These are phyloP conservation scores for Trinectes maculatus DNA, from an alignment of 2,113 vertebrate genomes.

Conservation along the genomic window DNA sequence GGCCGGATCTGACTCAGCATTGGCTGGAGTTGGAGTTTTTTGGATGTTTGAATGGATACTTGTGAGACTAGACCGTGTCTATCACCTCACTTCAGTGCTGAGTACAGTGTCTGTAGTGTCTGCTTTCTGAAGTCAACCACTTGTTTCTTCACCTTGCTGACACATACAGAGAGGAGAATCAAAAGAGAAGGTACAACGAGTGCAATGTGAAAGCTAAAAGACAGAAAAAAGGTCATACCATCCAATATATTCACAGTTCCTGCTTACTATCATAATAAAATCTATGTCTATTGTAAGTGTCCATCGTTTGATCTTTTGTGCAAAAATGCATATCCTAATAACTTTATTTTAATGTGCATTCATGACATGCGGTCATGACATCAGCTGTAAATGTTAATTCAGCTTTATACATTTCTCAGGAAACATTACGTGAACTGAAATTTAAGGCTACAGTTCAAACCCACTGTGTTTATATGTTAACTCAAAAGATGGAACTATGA, in stretches of 20 bases:
- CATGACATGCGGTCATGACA: neutral
- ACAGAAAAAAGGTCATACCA: neutral
- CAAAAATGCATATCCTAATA: neutral
- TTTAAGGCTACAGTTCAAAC: too few species aligned
- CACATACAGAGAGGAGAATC: conserved; percentile 7
- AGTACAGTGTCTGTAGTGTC: neutral
- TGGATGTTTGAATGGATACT: conserved; percentile 6
- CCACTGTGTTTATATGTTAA: too few species aligned
- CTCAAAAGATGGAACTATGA: too few species aligned
- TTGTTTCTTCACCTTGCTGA: conserved; percentile 20
- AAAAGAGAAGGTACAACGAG: neutral
- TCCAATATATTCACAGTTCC: neutral
- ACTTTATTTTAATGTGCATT: neutral
- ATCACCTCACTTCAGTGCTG: neutral
- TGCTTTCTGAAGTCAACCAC: conserved; percentile 9
- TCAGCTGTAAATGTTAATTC: neutral
- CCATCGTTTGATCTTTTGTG: neutral
- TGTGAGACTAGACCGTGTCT: conserved; percentile 1
- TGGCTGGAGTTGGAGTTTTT: neutral
- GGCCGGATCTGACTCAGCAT: neutral
- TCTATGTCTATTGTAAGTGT: neutral
- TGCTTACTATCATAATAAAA: neutral
- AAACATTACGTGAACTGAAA: too few species aligned
- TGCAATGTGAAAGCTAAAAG: neutral
- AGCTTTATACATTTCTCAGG: too few species aligned